Evolutionary conservation across 2,797 vertebrate genomes (phyloP), one percentile per base, ranked within the genome.

Genomic region (Pipistrellus nathusii): DNA sequence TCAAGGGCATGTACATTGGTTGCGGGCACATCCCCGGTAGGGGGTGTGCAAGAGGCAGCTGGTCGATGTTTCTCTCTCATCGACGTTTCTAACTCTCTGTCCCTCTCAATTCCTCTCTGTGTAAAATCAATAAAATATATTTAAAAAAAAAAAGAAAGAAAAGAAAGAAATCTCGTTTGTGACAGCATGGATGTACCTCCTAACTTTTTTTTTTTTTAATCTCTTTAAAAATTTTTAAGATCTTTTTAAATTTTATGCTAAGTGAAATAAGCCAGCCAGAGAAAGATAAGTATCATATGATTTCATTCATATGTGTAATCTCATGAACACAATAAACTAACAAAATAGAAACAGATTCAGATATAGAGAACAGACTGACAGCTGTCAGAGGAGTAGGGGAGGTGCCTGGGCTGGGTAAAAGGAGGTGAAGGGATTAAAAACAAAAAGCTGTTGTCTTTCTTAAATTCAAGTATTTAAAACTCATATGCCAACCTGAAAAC

Each of bases 401-500:
- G 55, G 55, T 25, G 23, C 10, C 55, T 59, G n/a, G 64, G 15
- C 15, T 66, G 64, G n/a, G 8, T 66, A 32, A 66, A 32, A 18
- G 32, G 8, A 66, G 15, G 64, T 66, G n/a, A 68, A 35, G 32
- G 18, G 32, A 68, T 68, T 35, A 68, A 64, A 35, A 68, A 68
- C n/a, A 68, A 93, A 96, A 97, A 95, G 73, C 92, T 95, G 88
- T 66, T 51, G 76, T 77, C n/a, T 91, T 96, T 93, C 93, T 90
- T 90, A 69, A 95, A 90, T 91, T 95, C 71, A 48, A 93, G 81
- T 85, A 72, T 95, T 97, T 88, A 81, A 90, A 97, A 71, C 59
- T 80, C 53, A 46, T 78, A 23, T 85, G 84, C 87, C 90, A 95
- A 94, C 41, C 81, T 95, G 93, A 90, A 96, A 95, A 94, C 48